Base-by-base conservation (phyloP, 2,888 invertebrate genomes). In the Drosophila subquinaria region DNA sequence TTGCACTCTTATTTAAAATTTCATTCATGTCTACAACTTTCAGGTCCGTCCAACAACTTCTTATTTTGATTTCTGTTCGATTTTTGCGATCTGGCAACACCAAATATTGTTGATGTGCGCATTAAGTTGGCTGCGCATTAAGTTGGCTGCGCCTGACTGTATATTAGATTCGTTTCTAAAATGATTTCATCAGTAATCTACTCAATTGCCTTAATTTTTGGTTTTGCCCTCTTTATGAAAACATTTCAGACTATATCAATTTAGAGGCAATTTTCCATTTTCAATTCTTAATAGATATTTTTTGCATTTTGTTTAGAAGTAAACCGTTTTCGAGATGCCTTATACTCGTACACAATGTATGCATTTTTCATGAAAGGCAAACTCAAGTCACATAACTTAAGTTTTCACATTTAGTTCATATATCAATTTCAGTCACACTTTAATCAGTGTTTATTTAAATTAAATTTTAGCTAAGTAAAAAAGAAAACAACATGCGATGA, bases 361-460 rank as follows among this genome's bases (percentile, higher is more conserved):
- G 72, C 63, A 68, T 75, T 64, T 75, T 64, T 76, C 63, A 60
- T 42, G 9, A 33, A 56, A 47, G 50, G 38, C 61, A 69, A 62
- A 65, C 48, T 45, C 69, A 74, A 78, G 78, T 78, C 79, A 79
- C 64, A 52, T 74, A 79, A 50, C 36, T 55, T 75, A 75, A 72
- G 72, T 57, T 42, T 47, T 40, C 43, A 57, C 38, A 68, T 59
- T 57, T 48, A 69, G 61, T 56, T 47, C 9, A 50, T 57, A 53
- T 4, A 23, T 60, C 10, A 36, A 42, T 38, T 69, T 69, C 66
- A 78, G 66, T 73, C 66, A 77, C 53, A 72, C 66, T 79, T 79
- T 59, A 63, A 50, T 62, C 67, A 73, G 53, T 65, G 60, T 79
- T 69, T 73, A 80, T 69, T 81, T 73, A 76, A 79, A 81, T 69